Base-by-base conservation (phyloP, 2,797 vertebrate species). In the Tangara arthus region DNA sequence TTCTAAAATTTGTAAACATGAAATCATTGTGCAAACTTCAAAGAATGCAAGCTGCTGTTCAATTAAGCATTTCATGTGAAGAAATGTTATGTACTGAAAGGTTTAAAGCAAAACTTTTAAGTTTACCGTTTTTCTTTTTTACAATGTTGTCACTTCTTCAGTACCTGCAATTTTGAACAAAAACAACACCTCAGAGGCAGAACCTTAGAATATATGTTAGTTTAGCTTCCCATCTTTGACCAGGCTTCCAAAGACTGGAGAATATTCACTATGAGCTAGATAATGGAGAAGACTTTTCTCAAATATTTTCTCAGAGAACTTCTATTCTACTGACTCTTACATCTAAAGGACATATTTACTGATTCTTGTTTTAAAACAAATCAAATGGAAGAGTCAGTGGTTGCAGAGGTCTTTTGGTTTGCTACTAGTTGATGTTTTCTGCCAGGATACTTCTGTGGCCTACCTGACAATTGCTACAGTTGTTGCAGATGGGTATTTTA, bases 1-100 rank as follows among this genome's bases (percentile, higher is more conserved):
- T 56, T 34, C 28, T 81, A 93, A 95, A 94, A 87, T 85, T 90
- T 89, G 68, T 88, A 84, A 95, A 81, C 15, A 11, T 78, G 73
- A 95, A 96, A 73, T 93, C 28, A 94, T 93, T 91, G 95, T 95
- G 35, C 79, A 94, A 71, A 93, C 80, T 90, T 96, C 69, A 95
- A 95, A 95, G 70, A 93, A 83, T 34, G 5, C n/a, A 90, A 87
- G 89, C 75, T 96, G 56, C 69, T 96, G 70, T 94, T 96, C 90
- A 94, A 73, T 89, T 90, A 94, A 87, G 96, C 84, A 80, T 65
- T 95, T 95, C 34, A 50, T 39, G 41, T 89, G 80, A 95, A 95
- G 64, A 96, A 93, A 92, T 92, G n/a, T 93, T 81, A 65, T 82
- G 47, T 3, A 34, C 75, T 93, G 78, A 96, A 89, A 90, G 37